These are phyloP conservation scores for Streblospio benedicti DNA, from an alignment of 1,140 invertebrate species.

Conservation along the genomic window DNA sequence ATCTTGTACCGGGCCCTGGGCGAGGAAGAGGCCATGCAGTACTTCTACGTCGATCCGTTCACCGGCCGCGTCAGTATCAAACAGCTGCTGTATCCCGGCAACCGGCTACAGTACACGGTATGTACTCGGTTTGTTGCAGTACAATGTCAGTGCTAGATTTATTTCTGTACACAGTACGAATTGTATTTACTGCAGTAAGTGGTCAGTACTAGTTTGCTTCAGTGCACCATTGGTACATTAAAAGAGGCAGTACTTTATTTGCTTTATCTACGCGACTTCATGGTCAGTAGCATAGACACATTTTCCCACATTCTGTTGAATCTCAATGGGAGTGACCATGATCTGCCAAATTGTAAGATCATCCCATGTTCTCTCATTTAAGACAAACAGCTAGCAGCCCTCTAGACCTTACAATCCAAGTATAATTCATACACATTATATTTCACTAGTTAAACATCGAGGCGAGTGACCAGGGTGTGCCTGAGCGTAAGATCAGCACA, in stretches of 20 bases:
- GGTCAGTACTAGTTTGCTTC: no score
- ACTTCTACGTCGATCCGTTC: slow-evolving; percentile 28
- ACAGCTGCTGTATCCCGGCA: slow-evolving; percentile 12
- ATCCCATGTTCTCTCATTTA: no score
- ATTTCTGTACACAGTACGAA: background rate
- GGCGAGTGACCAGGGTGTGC: slow-evolving; percentile 9
- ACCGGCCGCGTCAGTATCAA: slow-evolving; percentile 19
- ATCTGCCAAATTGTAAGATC: no score
- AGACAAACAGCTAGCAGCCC: no score
- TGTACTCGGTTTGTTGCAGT: background rate
- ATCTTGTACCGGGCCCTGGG: slow-evolving; percentile 21
- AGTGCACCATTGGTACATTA: no score
- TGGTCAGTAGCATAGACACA: no score
- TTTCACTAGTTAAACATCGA: slow-evolving; percentile 3
- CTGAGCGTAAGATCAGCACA: slow-evolving; percentile 3
- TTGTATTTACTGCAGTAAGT: no score
- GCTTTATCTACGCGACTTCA: no score
- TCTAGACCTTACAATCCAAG: no score
- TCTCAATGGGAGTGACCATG: no score
- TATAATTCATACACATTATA: background rate
- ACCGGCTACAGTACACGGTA: slow-evolving; percentile 4
- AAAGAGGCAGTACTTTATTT: no score
- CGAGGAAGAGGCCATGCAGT: slow-evolving; percentile 21
- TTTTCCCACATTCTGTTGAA: no score
- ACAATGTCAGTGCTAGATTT: background rate